These are phyloP conservation scores for Eonycteris spelaea DNA, from an alignment of 2,113 vertebrate genomes.

Conservation along the genomic window DNA sequence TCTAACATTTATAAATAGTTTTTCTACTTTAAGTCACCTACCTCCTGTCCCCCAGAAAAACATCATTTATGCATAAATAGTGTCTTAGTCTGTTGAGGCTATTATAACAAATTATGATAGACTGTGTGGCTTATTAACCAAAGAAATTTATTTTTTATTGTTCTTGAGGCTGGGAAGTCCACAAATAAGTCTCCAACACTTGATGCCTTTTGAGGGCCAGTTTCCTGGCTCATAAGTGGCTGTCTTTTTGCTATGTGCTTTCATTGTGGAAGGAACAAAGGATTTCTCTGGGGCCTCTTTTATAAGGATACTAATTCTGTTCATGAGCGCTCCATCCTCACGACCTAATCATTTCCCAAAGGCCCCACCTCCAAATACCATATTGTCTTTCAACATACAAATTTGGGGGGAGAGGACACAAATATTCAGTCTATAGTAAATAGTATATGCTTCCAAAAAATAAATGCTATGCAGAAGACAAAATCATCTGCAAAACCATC, in stretches of 20 bases:
- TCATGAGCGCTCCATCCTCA: not conserved
- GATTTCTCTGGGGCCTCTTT: not conserved
- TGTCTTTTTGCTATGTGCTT: not conserved
- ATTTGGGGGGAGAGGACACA: not conserved
- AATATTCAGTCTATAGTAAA: not conserved
- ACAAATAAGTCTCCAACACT: not conserved
- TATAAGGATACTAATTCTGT: not conserved
- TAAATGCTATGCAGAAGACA: not conserved
- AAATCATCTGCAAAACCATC: not conserved
- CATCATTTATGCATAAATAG: not conserved
- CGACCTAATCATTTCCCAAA: not conserved
- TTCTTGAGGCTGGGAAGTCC: not conserved
- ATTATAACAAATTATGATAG: not conserved
- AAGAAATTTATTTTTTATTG: not conserved
- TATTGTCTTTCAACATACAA: not conserved
- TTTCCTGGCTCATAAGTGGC: not conserved
- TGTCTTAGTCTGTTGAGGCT: not conserved
- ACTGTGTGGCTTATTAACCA: not conserved
- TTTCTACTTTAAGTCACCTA: not conserved
- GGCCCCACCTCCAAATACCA: not conserved
- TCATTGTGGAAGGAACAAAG: not conserved
- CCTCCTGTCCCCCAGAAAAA: rapidly evolving
- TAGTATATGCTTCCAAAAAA: not conserved
- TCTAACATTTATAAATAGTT: not conserved
- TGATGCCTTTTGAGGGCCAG: not conserved